These are phyloP conservation scores for Hemichromis elongatus DNA, from an alignment of 2,113 vertebrate genomes.

Conservation along the genomic window DNA sequence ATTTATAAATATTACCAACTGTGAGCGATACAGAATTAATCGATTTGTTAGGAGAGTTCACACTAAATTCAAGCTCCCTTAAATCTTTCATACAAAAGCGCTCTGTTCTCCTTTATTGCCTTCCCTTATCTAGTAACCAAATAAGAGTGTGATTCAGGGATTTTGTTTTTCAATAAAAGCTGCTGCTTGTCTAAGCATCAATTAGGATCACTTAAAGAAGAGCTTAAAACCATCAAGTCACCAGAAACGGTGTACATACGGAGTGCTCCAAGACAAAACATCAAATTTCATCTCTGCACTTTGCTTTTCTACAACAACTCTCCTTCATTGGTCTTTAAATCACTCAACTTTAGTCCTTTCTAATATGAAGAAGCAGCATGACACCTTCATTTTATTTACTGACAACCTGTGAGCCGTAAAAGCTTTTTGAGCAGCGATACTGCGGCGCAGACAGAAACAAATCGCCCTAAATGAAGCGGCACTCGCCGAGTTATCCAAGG, in stretches of 20 bases:
- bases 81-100: not conserved
- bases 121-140: not conserved
- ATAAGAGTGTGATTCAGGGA: not conserved
- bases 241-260: fast-evolving
- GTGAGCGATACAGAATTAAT: not conserved
- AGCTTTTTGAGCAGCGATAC: not conserved
- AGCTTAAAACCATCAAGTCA: not conserved
- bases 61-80: not conserved
- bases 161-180: not conserved
- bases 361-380: not conserved
- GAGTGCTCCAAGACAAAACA: not conserved
- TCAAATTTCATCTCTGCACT: not conserved
- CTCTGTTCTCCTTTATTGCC: not conserved
- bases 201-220: fast-evolving
- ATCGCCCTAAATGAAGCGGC: not conserved
- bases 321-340: fast-evolving
- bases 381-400: not conserved
- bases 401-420: not conserved
- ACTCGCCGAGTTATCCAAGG: not conserved
- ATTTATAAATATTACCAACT: not conserved
- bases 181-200: not conserved
- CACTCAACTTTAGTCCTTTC: not conserved
- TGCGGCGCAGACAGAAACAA: not conserved
- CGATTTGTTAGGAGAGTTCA: not conserved
- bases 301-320: not conserved